These are phyloP conservation scores for Micropoecilia bifurca DNA, from an alignment of 2,797 vertebrate species.

Conservation along the genomic window DNA sequence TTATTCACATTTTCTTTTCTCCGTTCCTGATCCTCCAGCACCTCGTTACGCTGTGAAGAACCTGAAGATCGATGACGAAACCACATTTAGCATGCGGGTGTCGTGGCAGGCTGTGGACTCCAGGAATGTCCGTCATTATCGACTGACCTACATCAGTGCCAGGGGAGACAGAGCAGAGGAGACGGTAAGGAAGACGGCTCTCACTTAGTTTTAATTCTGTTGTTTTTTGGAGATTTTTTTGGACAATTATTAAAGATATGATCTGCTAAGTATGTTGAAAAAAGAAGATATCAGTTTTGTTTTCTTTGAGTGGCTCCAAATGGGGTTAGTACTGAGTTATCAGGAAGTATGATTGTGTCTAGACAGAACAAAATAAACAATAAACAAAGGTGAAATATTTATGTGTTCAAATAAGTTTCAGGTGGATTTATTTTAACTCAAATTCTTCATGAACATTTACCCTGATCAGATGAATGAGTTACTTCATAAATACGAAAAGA, in stretches of 20 bases:
- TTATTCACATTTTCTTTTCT: background rate
- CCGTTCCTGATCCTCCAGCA: slow-evolving; percentile 71
- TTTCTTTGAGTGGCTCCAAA: background rate
- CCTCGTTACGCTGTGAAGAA: slow-evolving; percentile 85
- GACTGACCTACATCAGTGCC: slow-evolving; percentile 86
- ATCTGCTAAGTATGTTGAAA: background rate
- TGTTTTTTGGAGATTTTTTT: background rate
- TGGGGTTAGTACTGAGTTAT: background rate
- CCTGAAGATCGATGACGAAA: slow-evolving; percentile 88
- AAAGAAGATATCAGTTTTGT: background rate
- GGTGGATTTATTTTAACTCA: background rate
- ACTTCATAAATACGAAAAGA: no score
- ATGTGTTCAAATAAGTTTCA: background rate
- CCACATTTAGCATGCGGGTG: slow-evolving; percentile 89
- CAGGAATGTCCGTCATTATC: slow-evolving; percentile 83
- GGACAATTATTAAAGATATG: background rate
- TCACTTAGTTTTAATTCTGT: background rate
- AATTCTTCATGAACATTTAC: background rate
- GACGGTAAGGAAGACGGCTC: slow-evolving; percentile 74
- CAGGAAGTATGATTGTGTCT: background rate
- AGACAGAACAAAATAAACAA: background rate
- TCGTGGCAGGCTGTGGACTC: slow-evolving; percentile 86
- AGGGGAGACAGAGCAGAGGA: slow-evolving; percentile 88
- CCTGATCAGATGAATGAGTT: background rate
- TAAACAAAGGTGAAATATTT: background rate